Evolutionary conservation across 30 jellyfish, hydroid and myxozoan species (phyloP), one percentile per base, ranked within the genome.

Genomic region (Clytia hemisphaerica): DNA sequence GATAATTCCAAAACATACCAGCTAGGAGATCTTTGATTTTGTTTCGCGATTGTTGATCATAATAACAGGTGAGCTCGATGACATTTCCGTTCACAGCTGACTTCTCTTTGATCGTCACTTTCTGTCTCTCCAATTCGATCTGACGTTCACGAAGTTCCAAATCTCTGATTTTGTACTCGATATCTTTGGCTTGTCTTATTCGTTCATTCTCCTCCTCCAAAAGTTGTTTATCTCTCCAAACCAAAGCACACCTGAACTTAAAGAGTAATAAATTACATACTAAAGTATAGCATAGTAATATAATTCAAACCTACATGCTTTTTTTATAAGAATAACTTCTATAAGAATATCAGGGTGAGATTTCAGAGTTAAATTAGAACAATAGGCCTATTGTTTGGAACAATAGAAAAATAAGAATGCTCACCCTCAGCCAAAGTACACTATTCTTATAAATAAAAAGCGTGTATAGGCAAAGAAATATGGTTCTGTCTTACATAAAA

Each of bases 51-150:
- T 87, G 75, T 28, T 89, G 93, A 55, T 89, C 98, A 48, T 89
- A 82, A 69, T 81, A 89, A 45, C 98, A 89, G 30, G 98, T 89
- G 63, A 89, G 47, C 60, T 91, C 99, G n/a, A 91, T 77, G 1
- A 50, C 48, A 16, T 75, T 82, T 19, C 99, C 99, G 53, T 45
- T 37, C 47, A 91, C 81, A 10, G 48, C 54, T 10, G 77, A 70
- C 19, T 74, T 70, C 67, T 91, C 99, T 55, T 77, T 82, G 10
- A 91, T 76, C 28, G 99, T 91, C 6, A 91, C 93, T 72, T 91
- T 91, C 50, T 81, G 99, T 66, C 78, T 64, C 36, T 91, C 99
- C 92, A 91, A 58, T 37, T 91, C 95, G 19, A 91, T 40, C 47
- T 83, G 99, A 37, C 70, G 71, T 50, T 82, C 92, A 54, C 68